Evolutionary conservation across 2,888 invertebrate species (phyloP).

Genomic region (Craniophora ligustri): DNA sequence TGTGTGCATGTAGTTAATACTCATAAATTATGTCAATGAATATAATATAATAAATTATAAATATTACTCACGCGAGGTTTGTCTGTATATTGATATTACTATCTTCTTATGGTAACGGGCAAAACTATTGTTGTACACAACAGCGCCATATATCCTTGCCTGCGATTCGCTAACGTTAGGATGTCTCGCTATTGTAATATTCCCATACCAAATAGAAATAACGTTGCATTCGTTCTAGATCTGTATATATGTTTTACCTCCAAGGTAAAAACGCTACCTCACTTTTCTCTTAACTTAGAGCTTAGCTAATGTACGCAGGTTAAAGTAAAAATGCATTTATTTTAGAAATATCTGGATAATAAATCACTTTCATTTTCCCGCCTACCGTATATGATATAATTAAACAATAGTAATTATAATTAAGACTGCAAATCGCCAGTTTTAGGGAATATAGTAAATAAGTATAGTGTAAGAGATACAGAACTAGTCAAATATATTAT

Average conservation of each 20-base stretch:
- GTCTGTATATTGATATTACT: conserved; percentile 71
- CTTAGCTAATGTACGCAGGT: conserved; percentile 76
- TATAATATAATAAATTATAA: conserved; percentile 72
- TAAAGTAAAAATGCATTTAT: conserved; percentile 53
- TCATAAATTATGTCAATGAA: conserved; percentile 75
- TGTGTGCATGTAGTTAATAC: conserved; percentile 85
- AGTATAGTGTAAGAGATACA: conserved; percentile 77
- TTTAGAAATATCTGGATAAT: conserved; percentile 47
- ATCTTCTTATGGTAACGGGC: conserved; percentile 65
- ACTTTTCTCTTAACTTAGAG: conserved; percentile 85
- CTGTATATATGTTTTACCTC: conserved; percentile 86
- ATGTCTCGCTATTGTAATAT: conserved; percentile 64
- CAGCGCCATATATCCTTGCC: conserved; percentile 54
- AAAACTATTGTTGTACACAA: conserved; percentile 57
- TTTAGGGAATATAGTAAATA: conserved; percentile 75
- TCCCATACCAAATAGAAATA: conserved; percentile 77
- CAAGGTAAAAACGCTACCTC: conserved; percentile 88
- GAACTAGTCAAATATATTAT: conserved; percentile 85
- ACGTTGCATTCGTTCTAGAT: conserved; percentile 77
- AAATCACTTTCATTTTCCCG: conserved; percentile 49
- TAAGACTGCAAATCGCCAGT: conserved; percentile 85
- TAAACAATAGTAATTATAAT: conserved; percentile 69
- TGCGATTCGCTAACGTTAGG: conserved; percentile 52
- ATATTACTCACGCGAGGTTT: conserved; percentile 73
- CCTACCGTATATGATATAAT: conserved; percentile 47